These are phyloP conservation scores for Lasioglossum morio DNA, from an alignment of 2,888 invertebrate genomes.

Conservation along the genomic window DNA sequence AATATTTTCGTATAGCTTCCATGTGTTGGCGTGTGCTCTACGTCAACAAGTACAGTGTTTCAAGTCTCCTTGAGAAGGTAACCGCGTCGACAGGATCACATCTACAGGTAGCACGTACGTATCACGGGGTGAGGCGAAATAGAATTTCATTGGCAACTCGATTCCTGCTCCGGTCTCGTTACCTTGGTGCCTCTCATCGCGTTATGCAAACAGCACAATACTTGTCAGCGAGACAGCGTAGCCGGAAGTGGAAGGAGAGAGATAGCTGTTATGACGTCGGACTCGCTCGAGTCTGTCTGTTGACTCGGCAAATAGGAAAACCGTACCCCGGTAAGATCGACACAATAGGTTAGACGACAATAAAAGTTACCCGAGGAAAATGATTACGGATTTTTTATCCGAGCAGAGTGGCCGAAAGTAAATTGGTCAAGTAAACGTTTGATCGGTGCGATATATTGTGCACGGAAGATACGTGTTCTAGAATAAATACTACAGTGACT, in stretches of 20 bases:
- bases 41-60: not conserved
- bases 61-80: not conserved
- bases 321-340: slow-evolving; percentile 30
- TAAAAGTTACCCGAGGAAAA: slow-evolving; percentile 53
- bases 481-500: not conserved
- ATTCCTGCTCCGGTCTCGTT: slow-evolving; percentile 67
- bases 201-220: slow-evolving; percentile 75
- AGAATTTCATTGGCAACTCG: slow-evolving; percentile 69
- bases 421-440: slow-evolving; percentile 9
- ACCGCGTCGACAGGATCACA: slow-evolving; percentile 17
- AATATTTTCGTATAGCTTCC: not conserved
- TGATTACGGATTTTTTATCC: slow-evolving; percentile 43
- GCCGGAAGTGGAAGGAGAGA: slow-evolving; percentile 72
- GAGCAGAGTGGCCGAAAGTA: not conserved
- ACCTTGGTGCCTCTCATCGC: slow-evolving; percentile 72
- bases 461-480: not conserved
- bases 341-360: slow-evolving; percentile 37
- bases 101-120: slow-evolving; percentile 9
- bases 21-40: not conserved
- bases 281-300: slow-evolving; percentile 58
- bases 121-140: slow-evolving; percentile 52
- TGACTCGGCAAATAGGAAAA: slow-evolving; percentile 73
- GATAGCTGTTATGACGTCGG: slow-evolving; percentile 69
- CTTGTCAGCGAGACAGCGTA: slow-evolving; percentile 71
- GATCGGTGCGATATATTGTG: not conserved